phyloP scores from a whole-genome alignment of 1,140 invertebrate species.

The Neotoxoptera formosana region DNA sequence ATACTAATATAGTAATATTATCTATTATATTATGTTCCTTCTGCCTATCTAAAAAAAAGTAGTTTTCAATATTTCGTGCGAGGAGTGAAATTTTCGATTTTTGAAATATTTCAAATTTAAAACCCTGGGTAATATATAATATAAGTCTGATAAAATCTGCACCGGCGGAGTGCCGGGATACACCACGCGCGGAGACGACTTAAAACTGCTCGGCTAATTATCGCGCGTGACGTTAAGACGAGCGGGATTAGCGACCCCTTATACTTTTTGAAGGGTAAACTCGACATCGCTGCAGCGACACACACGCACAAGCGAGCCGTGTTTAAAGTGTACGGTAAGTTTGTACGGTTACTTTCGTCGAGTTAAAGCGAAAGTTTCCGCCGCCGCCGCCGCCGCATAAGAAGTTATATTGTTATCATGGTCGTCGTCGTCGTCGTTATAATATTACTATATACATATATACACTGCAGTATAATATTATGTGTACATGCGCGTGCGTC shows the following conservation, averaged over 20 bases:
- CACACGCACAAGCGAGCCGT: neutral
- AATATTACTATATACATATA: neutral
- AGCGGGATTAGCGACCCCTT: neutral
- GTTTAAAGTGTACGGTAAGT: neutral
- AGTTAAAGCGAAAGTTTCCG: neutral
- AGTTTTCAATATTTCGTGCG: too few species aligned
- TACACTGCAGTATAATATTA: too few species aligned
- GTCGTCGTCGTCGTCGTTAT: neutral
- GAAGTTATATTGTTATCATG: neutral
- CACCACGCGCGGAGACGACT: neutral
- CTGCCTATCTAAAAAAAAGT: too few species aligned
- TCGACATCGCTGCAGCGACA: neutral
- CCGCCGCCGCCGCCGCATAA: neutral
- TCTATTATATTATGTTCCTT: too few species aligned
- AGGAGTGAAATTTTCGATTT: too few species aligned
- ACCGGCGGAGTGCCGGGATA: neutral
- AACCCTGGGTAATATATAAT: too few species aligned
- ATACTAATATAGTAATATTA: too few species aligned
- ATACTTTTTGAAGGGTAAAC: neutral
- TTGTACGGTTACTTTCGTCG: neutral
- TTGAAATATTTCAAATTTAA: too few species aligned
- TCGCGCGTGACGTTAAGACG: neutral
- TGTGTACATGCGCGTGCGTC: neutral
- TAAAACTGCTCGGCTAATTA: neutral
- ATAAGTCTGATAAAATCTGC: neutral